These are phyloP conservation scores for Ctenicera cuprea DNA, from an alignment of 2,888 invertebrate genomes.

Conservation along the genomic window DNA sequence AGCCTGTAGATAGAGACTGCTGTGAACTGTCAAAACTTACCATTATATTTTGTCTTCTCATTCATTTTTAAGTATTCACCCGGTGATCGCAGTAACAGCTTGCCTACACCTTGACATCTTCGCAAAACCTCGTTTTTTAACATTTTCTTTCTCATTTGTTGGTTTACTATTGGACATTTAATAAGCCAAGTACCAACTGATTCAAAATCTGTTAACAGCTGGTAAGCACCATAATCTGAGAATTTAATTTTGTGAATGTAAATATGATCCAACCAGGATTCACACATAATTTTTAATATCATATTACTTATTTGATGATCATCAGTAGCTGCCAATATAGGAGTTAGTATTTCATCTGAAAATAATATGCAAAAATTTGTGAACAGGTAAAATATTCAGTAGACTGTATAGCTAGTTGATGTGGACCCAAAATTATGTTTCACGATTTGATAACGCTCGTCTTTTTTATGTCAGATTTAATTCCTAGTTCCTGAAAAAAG, in stretches of 20 bases:
- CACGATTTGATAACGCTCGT: too few relatives aligned
- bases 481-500: too few relatives aligned
- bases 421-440: too few relatives aligned
- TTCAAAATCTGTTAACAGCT: slow-evolving; percentile 88
- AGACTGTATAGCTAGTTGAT: too few relatives aligned
- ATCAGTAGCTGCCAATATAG: slow-evolving; percentile 85
- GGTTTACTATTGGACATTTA: slow-evolving; percentile 76
- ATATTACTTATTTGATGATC: slow-evolving; percentile 85
- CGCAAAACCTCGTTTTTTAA: slow-evolving; percentile 80
- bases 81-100: slow-evolving; percentile 85
- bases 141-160: slow-evolving; percentile 76
- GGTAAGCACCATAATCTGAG: slow-evolving; percentile 86
- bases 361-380: too few relatives aligned
- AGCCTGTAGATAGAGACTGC: not conserved
- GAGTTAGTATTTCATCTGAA: slow-evolving; percentile 84
- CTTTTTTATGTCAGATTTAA: too few relatives aligned
- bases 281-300: slow-evolving; percentile 88
- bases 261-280: slow-evolving; percentile 92
- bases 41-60: slow-evolving; percentile 64
- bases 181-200: slow-evolving; percentile 86
- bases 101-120: slow-evolving; percentile 90
- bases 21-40: not conserved
- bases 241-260: slow-evolving; percentile 89
- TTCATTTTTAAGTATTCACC: slow-evolving; percentile 89
- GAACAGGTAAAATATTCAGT: not conserved